These are phyloP conservation scores for Cathartes aura DNA, from an alignment of 2,113 vertebrate genomes.

Conservation along the genomic window DNA sequence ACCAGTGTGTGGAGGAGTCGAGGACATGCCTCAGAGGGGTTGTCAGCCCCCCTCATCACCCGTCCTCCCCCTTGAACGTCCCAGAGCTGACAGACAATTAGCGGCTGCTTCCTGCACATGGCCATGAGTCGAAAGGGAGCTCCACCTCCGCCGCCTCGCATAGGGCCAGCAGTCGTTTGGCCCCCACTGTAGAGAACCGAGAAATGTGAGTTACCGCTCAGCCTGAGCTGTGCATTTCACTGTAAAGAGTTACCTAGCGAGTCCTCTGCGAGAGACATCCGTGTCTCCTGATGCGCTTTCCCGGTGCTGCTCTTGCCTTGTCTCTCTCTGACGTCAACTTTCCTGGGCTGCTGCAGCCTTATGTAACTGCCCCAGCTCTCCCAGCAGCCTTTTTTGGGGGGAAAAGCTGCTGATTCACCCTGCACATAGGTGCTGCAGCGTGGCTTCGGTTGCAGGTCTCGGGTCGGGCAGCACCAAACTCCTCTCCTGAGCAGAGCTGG, in stretches of 20 bases:
- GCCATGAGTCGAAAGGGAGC: neutral
- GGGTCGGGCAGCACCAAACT: neutral
- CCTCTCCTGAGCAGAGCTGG: neutral
- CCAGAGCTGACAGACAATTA: neutral
- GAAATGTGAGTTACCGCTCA: neutral
- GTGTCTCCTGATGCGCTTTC: neutral
- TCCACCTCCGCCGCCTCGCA: accelerated
- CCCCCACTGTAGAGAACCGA: neutral
- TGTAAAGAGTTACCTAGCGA: neutral
- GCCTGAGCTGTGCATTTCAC: neutral
- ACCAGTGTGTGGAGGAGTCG: neutral
- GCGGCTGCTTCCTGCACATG: neutral
- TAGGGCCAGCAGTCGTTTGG: neutral
- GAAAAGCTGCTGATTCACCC: conserved; percentile 50
- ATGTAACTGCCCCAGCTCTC: conserved; percentile 30
- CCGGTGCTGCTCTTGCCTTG: neutral
- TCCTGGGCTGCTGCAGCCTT: conserved; percentile 30
- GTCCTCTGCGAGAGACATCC: neutral
- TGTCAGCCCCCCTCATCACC: neutral
- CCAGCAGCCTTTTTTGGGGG: neutral
- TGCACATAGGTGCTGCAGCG: neutral
- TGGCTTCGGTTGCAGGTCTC: neutral
- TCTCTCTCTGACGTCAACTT: neutral
- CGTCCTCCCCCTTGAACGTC: neutral
- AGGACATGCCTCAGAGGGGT: conserved; percentile 20